phyloP scores from a whole-genome alignment of 2,113 vertebrate species.

The Rhabdomys dilectus region DNA sequence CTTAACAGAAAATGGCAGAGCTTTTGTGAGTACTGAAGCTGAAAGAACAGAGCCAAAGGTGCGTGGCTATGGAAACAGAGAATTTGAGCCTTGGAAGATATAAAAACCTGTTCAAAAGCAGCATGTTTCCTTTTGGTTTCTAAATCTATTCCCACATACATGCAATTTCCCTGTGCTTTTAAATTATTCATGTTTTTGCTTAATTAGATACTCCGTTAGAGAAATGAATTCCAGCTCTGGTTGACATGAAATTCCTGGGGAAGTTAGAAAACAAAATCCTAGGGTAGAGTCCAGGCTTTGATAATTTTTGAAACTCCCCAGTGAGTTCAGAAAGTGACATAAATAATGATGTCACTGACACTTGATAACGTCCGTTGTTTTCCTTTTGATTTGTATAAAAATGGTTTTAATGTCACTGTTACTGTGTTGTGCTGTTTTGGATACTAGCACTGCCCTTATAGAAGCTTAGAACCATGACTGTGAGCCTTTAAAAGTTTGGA shows the following conservation, averaged over 20 bases:
- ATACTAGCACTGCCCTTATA: background rate
- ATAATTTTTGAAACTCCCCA: background rate
- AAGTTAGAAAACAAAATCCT: background rate
- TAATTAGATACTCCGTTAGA: slow-evolving; percentile 17
- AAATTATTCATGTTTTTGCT: background rate
- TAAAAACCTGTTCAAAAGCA: slow-evolving; percentile 25
- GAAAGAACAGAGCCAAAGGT: background rate
- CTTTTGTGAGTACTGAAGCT: background rate
- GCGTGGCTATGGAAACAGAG: background rate
- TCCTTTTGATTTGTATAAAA: slow-evolving; percentile 18
- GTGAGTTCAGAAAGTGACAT: slow-evolving; percentile 27
- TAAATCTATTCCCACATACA: slow-evolving; percentile 2
- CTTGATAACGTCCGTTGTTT: slow-evolving; percentile 43
- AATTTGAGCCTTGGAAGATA: slow-evolving; percentile 5
- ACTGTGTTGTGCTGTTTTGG: slow-evolving; percentile 15
- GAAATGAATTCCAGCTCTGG: slow-evolving; percentile 24
- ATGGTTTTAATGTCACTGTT: background rate
- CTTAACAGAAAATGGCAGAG: background rate
- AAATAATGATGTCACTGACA: background rate
- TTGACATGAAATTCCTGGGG: slow-evolving; percentile 33
- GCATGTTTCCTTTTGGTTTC: background rate
- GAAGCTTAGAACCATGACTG: background rate
- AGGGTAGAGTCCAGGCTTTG: background rate
- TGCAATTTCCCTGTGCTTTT: slow-evolving; percentile 15
- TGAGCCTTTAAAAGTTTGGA: slow-evolving; percentile 37